Percentiles rank a stretch among this genome's conserved stretches.
Conservation (phyloP, 2,888 invertebrate species). For the Dendrolimus houi region DNA sequence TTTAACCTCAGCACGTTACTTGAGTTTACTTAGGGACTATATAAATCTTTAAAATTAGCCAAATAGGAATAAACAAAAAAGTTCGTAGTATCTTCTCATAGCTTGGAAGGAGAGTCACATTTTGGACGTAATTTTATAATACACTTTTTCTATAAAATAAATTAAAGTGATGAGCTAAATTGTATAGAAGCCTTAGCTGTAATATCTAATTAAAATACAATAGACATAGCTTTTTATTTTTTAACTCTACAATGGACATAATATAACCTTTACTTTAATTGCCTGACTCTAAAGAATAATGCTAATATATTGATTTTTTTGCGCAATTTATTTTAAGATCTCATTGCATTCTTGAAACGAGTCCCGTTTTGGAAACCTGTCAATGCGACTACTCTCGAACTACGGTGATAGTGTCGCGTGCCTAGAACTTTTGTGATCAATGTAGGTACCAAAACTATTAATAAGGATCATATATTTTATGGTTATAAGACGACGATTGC, state of each 20-base stretch:
- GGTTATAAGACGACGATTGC: no score
- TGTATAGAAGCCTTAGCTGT: neutral
- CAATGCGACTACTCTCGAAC: constrained; percentile 30
- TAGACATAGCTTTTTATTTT: neutral
- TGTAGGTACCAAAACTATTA: no score
- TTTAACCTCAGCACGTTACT: no score
- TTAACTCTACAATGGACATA: neutral
- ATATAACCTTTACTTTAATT: constrained; percentile 11
- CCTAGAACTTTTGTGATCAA: constrained; percentile 25
- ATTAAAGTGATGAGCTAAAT: no score
- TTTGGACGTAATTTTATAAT: no score
- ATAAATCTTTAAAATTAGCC: no score
- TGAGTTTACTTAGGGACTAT: no score
- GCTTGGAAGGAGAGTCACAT: no score
- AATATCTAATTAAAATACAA: neutral
- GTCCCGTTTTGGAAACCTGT: constrained; percentile 56
- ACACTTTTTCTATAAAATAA: no score
- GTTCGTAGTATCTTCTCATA: no score
- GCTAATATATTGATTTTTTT: constrained; percentile 12
- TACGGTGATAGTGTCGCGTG: constrained; percentile 42
- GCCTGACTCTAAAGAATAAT: constrained; percentile 15
- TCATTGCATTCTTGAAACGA: constrained; percentile 35
- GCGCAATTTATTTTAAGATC: constrained; percentile 30
- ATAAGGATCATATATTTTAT: no score
- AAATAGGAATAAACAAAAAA: no score